These are phyloP conservation scores for Scalopus aquaticus DNA, from an alignment of 2,113 vertebrate genomes.

Conservation along the genomic window DNA sequence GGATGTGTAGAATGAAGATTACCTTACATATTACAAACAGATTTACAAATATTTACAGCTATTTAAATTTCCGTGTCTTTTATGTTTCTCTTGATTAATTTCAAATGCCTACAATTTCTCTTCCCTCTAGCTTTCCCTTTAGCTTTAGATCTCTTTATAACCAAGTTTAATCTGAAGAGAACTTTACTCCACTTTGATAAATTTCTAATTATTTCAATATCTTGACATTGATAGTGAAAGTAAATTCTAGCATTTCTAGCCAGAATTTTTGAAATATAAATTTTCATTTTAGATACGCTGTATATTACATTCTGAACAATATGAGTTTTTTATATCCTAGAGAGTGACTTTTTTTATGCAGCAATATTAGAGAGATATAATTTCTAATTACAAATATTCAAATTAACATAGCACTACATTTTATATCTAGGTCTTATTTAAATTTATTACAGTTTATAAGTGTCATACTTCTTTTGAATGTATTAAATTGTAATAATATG, in stretches of 20 bases:
- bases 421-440: neutral
- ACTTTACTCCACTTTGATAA: neutral
- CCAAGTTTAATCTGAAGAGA: neutral
- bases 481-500: too few species aligned
- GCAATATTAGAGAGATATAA: neutral
- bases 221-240: neutral
- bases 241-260: neutral
- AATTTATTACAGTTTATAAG: too few species aligned
- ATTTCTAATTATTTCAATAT: neutral
- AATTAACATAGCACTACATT: neutral
- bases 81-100: neutral
- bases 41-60: neutral
- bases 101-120: neutral
- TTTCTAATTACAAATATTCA: neutral
- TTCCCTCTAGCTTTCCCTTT: neutral
- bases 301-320: neutral
- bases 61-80: neutral
- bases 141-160: neutral
- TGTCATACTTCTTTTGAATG: too few species aligned
- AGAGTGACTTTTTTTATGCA: neutral
- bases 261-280: neutral
- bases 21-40: neutral
- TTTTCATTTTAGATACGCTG: neutral
- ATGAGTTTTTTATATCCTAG: neutral
- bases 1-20: neutral